These are phyloP conservation scores for Poecilia gillii DNA, from an alignment of 2,797 vertebrate species.

Conservation along the genomic window DNA sequence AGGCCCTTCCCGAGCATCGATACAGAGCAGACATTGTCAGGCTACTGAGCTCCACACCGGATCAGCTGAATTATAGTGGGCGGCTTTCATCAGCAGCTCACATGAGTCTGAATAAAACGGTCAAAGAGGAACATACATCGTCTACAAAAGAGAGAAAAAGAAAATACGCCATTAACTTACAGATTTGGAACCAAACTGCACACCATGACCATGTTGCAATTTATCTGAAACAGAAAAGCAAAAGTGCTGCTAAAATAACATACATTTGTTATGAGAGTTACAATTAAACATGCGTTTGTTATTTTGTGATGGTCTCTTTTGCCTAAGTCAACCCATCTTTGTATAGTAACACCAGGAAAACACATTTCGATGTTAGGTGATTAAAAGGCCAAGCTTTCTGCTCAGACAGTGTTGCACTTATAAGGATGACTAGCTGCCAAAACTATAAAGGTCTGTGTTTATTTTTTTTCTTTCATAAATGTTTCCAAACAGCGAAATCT, in stretches of 20 bases:
- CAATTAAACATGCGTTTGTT: not conserved
- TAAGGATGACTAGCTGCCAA: not conserved
- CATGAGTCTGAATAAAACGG: not conserved
- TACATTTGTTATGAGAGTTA: not conserved
- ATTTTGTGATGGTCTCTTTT: too few relatives aligned
- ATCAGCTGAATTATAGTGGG: slow-evolving; percentile 13
- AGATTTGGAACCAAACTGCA: not conserved
- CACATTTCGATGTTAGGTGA: not conserved
- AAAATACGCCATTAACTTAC: not conserved
- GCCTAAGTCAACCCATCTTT: not conserved
- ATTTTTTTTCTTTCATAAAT: not conserved
- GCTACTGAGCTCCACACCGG: slow-evolving; percentile 21
- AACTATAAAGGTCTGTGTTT: not conserved
- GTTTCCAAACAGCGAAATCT: not conserved
- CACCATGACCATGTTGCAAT: not conserved
- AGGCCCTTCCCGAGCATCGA: slow-evolving; percentile 56
- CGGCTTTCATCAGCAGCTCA: slow-evolving; percentile 16
- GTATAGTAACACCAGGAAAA: not conserved
- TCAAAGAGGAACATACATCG: slow-evolving; percentile 5
- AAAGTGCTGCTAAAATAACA: not conserved
- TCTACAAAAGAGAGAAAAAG: not conserved
- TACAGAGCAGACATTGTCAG: slow-evolving; percentile 41
- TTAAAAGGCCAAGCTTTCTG: not conserved
- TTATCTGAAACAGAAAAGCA: not conserved
- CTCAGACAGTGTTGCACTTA: not conserved